Conservation (phyloP, 2,797 vertebrate genomes). For the Diglossa cyanea region DNA sequence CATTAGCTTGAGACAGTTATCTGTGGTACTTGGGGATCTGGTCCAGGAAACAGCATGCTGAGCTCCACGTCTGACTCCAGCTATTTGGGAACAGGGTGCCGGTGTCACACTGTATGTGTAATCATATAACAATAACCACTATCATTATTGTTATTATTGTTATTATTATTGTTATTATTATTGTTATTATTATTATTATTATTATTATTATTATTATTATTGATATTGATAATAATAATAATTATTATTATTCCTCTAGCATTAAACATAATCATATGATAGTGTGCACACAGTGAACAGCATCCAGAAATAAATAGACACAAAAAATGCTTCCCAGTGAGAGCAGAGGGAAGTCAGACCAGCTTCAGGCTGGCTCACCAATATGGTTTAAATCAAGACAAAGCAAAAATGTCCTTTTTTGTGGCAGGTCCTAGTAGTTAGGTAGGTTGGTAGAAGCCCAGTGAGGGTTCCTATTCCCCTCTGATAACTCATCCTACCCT, state of each 20-base stretch:
- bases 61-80: accelerated
- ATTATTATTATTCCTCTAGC: neutral
- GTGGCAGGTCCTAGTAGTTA: neutral
- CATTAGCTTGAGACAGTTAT: neutral
- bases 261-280: slow-evolving; percentile 40
- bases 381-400: slow-evolving; percentile 69
- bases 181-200: no score
- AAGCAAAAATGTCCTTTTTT: slow-evolving; percentile 73
- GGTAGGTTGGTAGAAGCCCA: neutral
- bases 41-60: neutral
- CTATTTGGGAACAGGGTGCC: neutral
- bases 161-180: no score
- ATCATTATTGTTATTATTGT: no score
- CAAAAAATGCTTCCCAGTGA: neutral
- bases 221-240: no score
- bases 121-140: slow-evolving; percentile 57
- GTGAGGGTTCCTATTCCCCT: neutral
- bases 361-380: neutral
- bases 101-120: neutral
- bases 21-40: neutral
- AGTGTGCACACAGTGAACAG: slow-evolving; percentile 55
- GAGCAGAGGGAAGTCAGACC: slow-evolving; percentile 16
- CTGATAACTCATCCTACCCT: neutral
- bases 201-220: neutral
- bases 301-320: neutral